Evolutionary conservation across 2,113 vertebrate species (phyloP).

Genomic region (Ceratotherium simum): DNA sequence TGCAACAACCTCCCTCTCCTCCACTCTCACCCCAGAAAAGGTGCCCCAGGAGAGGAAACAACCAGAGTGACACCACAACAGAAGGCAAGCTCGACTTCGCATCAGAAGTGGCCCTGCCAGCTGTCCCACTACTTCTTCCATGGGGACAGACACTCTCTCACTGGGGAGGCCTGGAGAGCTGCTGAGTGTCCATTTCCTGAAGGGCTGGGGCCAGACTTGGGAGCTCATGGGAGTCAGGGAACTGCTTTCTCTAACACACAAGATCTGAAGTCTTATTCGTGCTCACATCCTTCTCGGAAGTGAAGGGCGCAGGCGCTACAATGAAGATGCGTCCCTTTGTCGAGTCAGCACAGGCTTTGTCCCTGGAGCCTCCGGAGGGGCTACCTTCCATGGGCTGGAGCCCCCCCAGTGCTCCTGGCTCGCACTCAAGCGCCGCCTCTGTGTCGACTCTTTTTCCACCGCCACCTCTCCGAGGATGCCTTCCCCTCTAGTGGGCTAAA

Average conservation of each 20-base stretch:
- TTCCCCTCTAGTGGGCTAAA: constrained; percentile 65
- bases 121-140: background rate
- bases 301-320: background rate
- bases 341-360: background rate
- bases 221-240: background rate
- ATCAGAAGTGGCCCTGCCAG: background rate
- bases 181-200: background rate
- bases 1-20: background rate
- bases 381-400: background rate
- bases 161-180: background rate
- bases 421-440: constrained; percentile 27
- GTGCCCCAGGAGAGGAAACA: background rate
- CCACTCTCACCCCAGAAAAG: too few relatives aligned
- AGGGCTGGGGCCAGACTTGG: background rate
- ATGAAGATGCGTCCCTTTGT: background rate
- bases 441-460: constrained; percentile 6
- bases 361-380: background rate
- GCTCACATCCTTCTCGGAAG: background rate
- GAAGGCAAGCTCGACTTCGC: background rate
- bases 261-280: background rate
- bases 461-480: constrained; percentile 40
- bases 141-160: background rate
- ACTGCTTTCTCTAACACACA: background rate
- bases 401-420: constrained; percentile 17
- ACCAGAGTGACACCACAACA: background rate